Conservation (phyloP, 2,113 vertebrate species). For the Petroica traversi region DNA sequence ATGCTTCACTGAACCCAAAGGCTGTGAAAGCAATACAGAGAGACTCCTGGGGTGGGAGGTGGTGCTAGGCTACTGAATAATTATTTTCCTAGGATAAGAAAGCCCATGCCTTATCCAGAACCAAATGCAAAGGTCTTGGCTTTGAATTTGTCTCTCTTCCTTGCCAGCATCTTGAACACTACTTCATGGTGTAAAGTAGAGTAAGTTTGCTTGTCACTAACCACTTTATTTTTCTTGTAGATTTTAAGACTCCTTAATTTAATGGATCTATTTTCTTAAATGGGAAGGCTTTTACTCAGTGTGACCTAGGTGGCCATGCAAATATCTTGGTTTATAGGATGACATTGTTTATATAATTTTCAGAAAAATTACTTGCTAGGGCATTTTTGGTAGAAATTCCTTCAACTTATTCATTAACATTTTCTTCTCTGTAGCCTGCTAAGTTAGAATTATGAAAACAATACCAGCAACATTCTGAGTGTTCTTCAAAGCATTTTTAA, state of each 20-base stretch:
- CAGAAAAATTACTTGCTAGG: neutral
- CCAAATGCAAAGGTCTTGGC: neutral
- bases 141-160: neutral
- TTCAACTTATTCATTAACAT: slow-evolving; percentile 21
- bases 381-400: neutral
- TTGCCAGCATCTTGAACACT: neutral
- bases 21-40: neutral
- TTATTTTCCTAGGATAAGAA: neutral
- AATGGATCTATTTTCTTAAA: neutral
- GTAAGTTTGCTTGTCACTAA: neutral
- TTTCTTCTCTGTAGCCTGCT: slow-evolving; percentile 36
- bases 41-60: neutral
- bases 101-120: neutral
- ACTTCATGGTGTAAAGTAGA: neutral
- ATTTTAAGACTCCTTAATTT: neutral
- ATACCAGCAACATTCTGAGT: slow-evolving; percentile 16
- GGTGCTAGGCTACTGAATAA: neutral
- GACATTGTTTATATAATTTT: neutral
- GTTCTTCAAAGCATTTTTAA: slow-evolving; percentile 54
- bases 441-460: slow-evolving; percentile 34
- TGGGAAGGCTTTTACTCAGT: neutral
- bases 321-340: neutral
- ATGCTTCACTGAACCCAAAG: neutral
- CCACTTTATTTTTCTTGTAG: neutral
- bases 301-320: neutral